Evolutionary conservation across 2,797 vertebrate genomes (phyloP), one percentile per base, ranked within the genome.

Genomic region (Coccyzus lansbergi): DNA sequence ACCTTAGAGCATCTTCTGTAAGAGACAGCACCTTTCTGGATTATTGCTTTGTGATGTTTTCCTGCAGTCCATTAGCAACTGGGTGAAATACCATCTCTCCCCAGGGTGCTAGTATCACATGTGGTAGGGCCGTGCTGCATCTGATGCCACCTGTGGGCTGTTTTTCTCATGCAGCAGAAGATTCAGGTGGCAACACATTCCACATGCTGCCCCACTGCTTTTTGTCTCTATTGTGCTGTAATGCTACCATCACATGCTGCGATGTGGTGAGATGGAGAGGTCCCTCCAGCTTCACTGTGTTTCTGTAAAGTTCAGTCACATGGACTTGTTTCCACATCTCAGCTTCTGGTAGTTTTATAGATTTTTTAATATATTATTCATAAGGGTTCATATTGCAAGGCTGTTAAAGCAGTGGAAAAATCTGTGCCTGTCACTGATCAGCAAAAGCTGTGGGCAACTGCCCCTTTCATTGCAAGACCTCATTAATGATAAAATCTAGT

Each of bases 61-160:
- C 25, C 48, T 62, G 31, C 65, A 34, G 10, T 29, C 67, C 49
- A 49, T 0, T 0, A 53, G 42, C 29, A 16, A 10, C 0, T 44
- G 80, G 26, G 14, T 80, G 17, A 64, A 79, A 17, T 31, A 13
- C 15, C 31, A 26, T 88, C n/a, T 51, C 40, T 81, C 17, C 24
- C 15, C 20, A 19, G 72, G 20, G 31, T 64, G 29, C 26, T 53
- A 22, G 34, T 15, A 2, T 44, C 4, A 3, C 63, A 16, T 1
- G 0, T 42, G 67, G 34, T 13, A 59, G 63, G n/a, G 34, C 80
- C 42, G 18, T 26, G 51, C 46, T 81, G 55, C 79, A 80, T 44
- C 15, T 4, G 1, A 0, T 21, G 19, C 33, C 67, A 31, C 49
- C 58, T 7, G 0, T 10, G 31, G 48, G 24, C 68, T 86, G 42